Conservation (phyloP, 2,797 vertebrate species). For the Gymnopithys bicolor region DNA sequence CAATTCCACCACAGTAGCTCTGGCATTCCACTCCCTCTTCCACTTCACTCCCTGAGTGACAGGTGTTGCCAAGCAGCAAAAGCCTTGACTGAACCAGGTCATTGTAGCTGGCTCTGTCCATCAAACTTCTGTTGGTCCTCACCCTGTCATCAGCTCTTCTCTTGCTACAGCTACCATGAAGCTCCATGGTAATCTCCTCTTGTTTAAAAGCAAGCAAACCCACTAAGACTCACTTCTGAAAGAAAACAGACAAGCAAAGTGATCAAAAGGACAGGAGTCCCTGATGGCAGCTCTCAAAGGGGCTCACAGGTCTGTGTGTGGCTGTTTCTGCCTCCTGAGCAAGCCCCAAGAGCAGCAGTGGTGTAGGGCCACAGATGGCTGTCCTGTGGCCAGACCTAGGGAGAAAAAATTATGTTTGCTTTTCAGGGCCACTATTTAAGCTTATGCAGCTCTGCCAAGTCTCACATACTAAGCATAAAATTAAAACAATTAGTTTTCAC, state of each 20-base stretch:
- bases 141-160: neutral
- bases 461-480: neutral
- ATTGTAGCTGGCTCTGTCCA: neutral
- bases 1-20: neutral
- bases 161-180: neutral
- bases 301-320: fast-evolving
- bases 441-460: neutral
- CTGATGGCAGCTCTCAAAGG: neutral
- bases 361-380: neutral
- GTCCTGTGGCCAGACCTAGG: neutral
- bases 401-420: neutral
- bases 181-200: neutral
- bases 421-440: neutral
- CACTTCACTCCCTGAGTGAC: neutral
- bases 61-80: neutral
- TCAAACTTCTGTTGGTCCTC: neutral
- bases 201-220: neutral
- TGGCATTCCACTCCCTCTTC: neutral
- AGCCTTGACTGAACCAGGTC: neutral
- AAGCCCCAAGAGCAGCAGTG: neutral
- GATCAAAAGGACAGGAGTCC: neutral
- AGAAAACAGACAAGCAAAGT: neutral
- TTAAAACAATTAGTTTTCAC: neutral
- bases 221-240: neutral
- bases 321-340: neutral